Evolutionary conservation across 2,888 invertebrate genomes (phyloP), one percentile per base, ranked within the genome.

Genomic region (Mesorhabditis sp.): DNA sequence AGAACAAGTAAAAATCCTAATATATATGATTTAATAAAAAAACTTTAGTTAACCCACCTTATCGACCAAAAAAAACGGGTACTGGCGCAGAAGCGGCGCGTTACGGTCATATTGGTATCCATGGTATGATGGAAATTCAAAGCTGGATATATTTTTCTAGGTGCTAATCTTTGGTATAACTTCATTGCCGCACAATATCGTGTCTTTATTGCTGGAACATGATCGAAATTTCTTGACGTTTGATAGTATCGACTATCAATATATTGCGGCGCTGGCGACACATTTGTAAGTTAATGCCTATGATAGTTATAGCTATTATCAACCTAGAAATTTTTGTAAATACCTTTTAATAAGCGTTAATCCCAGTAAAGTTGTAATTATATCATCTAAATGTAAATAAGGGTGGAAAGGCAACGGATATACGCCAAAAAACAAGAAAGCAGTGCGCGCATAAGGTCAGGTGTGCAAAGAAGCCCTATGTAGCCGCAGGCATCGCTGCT

Each of bases 31-130:
- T 28, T 28, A 28, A 28, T 28, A 28, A 28, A 28, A 28, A 28
- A 13, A 61, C 43, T 70, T 72, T 73, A 78, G 76, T 61, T 77
- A 66, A 69, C 69, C 10, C 77, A 78, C 43, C 72, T 78, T 5
- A 69, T 77, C 67, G 75, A 76, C 41, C 76, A 78, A 69, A 77
- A 78, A 70, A 66, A 72, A 6, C 69, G 76, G 10, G 75, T 78
- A 41, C 66, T 74, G 41, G 66, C 70, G 15, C 78, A 78, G 71
- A 70, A 71, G 45, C 66, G 75, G 2, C 44, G 76, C 4, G 77
- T 78, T 41, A 78, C 78, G 3, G 42, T 78, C 43, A 78, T 78
- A 43, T 71, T 78, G 4, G 78, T 77, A 28, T 67, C 67, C n/a
- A 75, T 76, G 74, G 76, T 74, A 4, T 65, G 67, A 45, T 67